These are phyloP conservation scores for Lamellibrachia luymesi DNA, from an alignment of 1,140 invertebrate genomes.

Conservation along the genomic window DNA sequence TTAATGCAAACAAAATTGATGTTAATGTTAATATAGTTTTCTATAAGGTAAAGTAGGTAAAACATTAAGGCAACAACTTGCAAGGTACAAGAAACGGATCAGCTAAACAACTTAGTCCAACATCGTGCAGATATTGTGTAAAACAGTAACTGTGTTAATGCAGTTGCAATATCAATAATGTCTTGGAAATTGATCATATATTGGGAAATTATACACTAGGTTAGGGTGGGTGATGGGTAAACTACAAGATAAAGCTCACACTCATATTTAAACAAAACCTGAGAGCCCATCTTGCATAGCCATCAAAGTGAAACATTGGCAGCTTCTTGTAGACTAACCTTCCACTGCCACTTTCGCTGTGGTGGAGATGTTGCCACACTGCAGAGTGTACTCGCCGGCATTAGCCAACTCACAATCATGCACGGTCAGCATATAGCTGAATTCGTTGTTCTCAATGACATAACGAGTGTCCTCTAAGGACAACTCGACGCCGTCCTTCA, in stretches of 20 bases:
- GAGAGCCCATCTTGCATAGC: not conserved
- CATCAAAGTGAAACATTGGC: not conserved
- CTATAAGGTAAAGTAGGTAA: not conserved
- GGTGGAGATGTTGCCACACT: slow-evolving; percentile 19
- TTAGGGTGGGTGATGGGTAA: not conserved
- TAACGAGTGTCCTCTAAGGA: slow-evolving; percentile 8
- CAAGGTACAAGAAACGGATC: not conserved
- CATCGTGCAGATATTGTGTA: not conserved
- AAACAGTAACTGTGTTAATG: not conserved
- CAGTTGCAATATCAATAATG: not conserved
- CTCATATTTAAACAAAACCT: not conserved
- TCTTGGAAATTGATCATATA: not conserved
- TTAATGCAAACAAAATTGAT: not conserved
- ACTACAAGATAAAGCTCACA: not conserved
- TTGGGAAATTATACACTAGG: slow-evolving; percentile 15
- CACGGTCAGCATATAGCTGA: slow-evolving; percentile 23
- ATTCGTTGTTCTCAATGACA: slow-evolving; percentile 11
- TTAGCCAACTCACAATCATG: slow-evolving; percentile 25
- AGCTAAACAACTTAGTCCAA: not conserved
- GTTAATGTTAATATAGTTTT: not conserved
- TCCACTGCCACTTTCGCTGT: slow-evolving; percentile 26
- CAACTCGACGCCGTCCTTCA: slow-evolving; percentile 18
- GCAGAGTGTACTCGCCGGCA: slow-evolving; percentile 23
- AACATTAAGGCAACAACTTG: not conserved
- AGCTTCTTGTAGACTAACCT: not conserved